These are phyloP conservation scores for Caenorhabditis virilis DNA, from an alignment of 2,888 invertebrate species.

Conservation along the genomic window DNA sequence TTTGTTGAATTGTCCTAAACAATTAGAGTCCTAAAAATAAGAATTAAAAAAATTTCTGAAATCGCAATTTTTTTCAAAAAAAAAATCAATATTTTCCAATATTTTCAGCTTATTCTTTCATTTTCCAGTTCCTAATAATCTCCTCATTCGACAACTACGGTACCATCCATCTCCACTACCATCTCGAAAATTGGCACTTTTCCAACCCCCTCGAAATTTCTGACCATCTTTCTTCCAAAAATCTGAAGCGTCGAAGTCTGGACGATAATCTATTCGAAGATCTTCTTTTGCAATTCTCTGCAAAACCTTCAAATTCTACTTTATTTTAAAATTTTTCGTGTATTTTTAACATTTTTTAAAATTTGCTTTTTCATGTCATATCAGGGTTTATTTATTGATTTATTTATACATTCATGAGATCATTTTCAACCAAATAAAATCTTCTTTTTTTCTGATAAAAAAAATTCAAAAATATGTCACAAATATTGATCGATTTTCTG, in stretches of 20 bases:
- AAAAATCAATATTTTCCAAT: too few relatives aligned
- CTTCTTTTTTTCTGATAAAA: too few relatives aligned
- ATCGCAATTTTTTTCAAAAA: too few relatives aligned
- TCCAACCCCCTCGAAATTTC: too few relatives aligned
- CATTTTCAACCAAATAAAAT: too few relatives aligned
- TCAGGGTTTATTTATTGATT: background rate
- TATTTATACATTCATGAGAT: too few relatives aligned
- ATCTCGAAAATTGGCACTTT: conserved; percentile 3
- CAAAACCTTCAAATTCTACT: background rate
- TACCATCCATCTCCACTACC: conserved; percentile 12
- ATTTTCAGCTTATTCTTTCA: background rate
- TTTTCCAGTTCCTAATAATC: conserved; percentile 11
- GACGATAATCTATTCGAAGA: conserved; percentile 20
- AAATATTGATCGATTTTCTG: background rate
- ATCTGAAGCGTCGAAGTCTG: too few relatives aligned
- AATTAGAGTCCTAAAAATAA: too few relatives aligned
- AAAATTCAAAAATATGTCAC: background rate
- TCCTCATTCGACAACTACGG: conserved; percentile 27
- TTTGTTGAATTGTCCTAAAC: too few relatives aligned
- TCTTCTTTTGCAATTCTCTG: too few relatives aligned
- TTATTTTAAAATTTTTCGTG: background rate
- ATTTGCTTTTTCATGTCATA: background rate
- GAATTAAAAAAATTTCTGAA: too few relatives aligned
- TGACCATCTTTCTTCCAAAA: too few relatives aligned
- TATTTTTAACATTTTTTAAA: background rate